Base-by-base conservation (phyloP, 1,140 invertebrate genomes). In the Tenebrio molitor region DNA sequence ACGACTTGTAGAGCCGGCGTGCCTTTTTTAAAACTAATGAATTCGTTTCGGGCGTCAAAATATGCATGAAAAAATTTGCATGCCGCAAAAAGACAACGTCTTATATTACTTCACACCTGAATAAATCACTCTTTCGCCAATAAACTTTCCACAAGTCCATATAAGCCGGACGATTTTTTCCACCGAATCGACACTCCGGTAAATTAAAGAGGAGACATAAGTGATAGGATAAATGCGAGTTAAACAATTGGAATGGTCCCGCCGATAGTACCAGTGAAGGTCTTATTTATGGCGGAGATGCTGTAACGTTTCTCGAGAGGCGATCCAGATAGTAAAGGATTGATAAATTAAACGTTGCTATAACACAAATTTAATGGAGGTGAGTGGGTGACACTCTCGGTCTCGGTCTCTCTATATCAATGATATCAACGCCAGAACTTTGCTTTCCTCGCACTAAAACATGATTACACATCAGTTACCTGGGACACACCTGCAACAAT, bases 311-410 rank as follows among this genome's bases (percentile, higher is more conserved):
- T 39, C 16, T 62, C 50, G 46, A 53, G 62, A 41, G 23, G 41
- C 73, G 73, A 74, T 74, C 73, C 70, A 74, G 73, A 74, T 74
- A 74, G 65, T 42, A 62, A 36, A 19, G 69, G 73, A 74, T 74
- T 74, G 73, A 74, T 74, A 74, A 74, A 74, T 74, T 74, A 72
- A 74, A 71, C 64, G 70, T 50, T 72, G 73, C 69, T 69, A 72
- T 74, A 71, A 74, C 73, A 74, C 73, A 74, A 74, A 74, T 74
- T 74, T 74, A 74, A 74, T 74, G 73, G 63, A 63, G 39, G 21
- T 70, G 73, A 71, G 73, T 74, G 73, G 73, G 73, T 74, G 73
- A 74, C 67, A 53, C 23, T 50, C 34, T 39, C 46, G 66, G 36
- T 46, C 44, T 46, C 69, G 33, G 29, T 50, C 58, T 36, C 62